Conservation (phyloP, 2,113 vertebrate genomes). For the Empidonax alnorum region DNA sequence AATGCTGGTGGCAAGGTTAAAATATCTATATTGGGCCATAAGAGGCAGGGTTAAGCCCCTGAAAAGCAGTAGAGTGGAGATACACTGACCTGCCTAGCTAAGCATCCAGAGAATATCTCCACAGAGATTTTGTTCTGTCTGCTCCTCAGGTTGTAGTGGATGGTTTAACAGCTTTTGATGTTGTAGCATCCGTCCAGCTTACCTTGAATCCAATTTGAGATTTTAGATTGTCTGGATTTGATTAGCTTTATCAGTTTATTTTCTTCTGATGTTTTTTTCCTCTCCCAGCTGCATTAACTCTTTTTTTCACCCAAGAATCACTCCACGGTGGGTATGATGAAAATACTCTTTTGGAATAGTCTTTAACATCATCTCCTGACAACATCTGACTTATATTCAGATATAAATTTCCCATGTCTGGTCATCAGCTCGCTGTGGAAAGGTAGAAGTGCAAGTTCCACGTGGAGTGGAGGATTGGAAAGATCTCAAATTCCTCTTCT, state of each 20-base stretch:
- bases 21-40: not conserved
- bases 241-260: slow-evolving; percentile 25
- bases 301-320: not conserved
- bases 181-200: not conserved
- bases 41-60: not conserved
- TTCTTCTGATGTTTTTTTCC: slow-evolving; percentile 3
- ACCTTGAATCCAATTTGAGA: not conserved
- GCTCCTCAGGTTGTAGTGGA: not conserved
- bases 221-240: slow-evolving; percentile 30
- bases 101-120: not conserved
- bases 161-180: not conserved
- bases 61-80: not conserved
- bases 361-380: not conserved
- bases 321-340: not conserved
- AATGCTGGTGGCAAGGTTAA: slow-evolving; percentile 25
- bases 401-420: not conserved
- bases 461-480: not conserved
- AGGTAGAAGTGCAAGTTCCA: not conserved
- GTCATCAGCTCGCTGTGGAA: not conserved
- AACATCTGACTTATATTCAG: not conserved
- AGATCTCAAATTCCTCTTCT: not conserved
- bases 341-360: not conserved
- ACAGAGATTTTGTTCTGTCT: not conserved
- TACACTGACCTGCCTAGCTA: not conserved
- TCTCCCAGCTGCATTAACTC: not conserved